phyloP scores from a whole-genome alignment of 2,113 vertebrate genomes.

The rat (Rattus norvegicus) region DNA sequence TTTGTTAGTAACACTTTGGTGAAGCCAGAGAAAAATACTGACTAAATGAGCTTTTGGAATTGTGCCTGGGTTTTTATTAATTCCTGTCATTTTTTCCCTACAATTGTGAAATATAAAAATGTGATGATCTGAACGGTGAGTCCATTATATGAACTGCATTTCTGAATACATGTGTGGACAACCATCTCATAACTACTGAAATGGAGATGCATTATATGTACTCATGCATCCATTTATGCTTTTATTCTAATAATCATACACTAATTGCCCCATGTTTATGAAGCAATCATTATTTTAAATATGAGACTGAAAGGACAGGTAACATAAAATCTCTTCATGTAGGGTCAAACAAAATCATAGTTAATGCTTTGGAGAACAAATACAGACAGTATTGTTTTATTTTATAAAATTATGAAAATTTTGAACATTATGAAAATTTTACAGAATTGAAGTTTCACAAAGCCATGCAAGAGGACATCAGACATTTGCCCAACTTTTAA shows the following conservation, averaged over 20 bases:
- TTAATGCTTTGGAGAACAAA: slow-evolving; percentile 25
- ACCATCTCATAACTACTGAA: slow-evolving; percentile 29
- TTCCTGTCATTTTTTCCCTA: slow-evolving; percentile 1
- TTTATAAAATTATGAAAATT: too few relatives aligned
- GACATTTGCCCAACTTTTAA: not conserved
- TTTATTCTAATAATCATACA: not conserved
- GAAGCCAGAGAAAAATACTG: slow-evolving; percentile 57
- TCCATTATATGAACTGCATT: slow-evolving; percentile 31
- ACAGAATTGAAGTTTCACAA: not conserved
- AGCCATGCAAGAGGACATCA: not conserved
- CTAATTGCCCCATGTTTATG: not conserved
- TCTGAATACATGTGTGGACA: slow-evolving; percentile 44
- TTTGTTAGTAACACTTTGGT: slow-evolving; percentile 68
- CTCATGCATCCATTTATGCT: not conserved
- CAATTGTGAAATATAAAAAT: slow-evolving; percentile 60
- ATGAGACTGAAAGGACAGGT: not conserved
- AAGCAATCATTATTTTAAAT: slow-evolving; percentile 38
- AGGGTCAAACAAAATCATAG: not conserved
- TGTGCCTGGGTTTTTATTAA: slow-evolving; percentile 67
- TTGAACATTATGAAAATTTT: too few relatives aligned
- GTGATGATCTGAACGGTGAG: slow-evolving; percentile 54
- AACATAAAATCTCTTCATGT: not conserved
- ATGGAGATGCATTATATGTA: not conserved
- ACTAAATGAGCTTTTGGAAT: slow-evolving; percentile 65
- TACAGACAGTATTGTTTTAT: not conserved